These are phyloP conservation scores for Tichodroma muraria DNA, from an alignment of 2,113 vertebrate species.

Conservation along the genomic window DNA sequence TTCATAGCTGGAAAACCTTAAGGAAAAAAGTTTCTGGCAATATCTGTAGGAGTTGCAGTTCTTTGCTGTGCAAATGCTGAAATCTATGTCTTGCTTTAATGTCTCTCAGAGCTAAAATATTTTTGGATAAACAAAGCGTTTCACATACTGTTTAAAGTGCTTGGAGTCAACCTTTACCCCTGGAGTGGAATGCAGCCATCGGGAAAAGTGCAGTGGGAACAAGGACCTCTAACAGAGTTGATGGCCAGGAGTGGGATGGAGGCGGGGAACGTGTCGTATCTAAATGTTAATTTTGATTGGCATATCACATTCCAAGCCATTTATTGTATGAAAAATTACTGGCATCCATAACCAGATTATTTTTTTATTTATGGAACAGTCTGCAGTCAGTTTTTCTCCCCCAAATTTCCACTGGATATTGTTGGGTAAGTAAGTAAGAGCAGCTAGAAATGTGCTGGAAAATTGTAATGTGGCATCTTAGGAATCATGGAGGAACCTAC, in stretches of 20 bases:
- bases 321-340: background rate
- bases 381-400: background rate
- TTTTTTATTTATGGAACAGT: background rate
- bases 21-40: background rate
- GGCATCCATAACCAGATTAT: background rate
- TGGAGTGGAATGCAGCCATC: background rate
- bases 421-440: background rate
- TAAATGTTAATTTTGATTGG: background rate
- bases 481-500: background rate
- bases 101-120: background rate
- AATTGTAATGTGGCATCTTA: background rate
- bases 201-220: background rate
- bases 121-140: background rate
- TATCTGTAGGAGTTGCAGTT: background rate
- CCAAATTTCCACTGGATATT: background rate
- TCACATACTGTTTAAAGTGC: background rate
- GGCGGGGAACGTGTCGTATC: rapidly evolving
- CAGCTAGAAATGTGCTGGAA: background rate
- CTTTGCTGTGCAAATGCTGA: background rate
- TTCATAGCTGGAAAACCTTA: background rate
- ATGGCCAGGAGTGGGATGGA: background rate
- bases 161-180: background rate
- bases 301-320: background rate
- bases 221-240: background rate
- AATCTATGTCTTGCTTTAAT: background rate